These are phyloP conservation scores for Diabrotica virgifera DNA, from an alignment of 1,140 invertebrate species.

Conservation along the genomic window DNA sequence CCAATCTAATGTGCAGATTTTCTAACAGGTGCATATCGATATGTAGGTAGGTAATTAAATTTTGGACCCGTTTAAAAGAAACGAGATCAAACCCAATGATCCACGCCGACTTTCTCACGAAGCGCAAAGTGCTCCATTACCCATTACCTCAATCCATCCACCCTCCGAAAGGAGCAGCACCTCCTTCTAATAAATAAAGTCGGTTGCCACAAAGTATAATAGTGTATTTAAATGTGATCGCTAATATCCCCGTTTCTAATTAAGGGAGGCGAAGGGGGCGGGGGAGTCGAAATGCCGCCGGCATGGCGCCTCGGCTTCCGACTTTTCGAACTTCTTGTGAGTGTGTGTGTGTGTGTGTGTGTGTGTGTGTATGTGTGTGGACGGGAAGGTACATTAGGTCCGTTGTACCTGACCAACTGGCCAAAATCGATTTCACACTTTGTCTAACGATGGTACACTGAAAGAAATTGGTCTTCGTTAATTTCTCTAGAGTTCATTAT, in stretches of 20 bases:
- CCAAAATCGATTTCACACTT: slow-evolving; percentile 35
- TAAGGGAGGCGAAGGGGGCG: slow-evolving; percentile 29
- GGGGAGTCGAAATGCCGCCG: slow-evolving; percentile 28
- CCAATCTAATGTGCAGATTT: no score
- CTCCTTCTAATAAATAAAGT: slow-evolving; percentile 11
- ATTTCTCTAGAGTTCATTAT: no score
- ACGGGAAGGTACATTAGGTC: no score
- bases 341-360: not conserved
- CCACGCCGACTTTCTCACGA: no score
- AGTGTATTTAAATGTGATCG: slow-evolving; percentile 22
- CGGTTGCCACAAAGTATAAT: slow-evolving; percentile 12
- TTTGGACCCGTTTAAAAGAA: no score
- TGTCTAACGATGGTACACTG: slow-evolving; percentile 22
- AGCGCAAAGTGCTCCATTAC: no score
- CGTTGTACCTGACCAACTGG: slow-evolving; percentile 13
- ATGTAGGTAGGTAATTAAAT: no score
- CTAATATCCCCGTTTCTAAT: slow-evolving; percentile 33
- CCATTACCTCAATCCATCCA: not conserved
- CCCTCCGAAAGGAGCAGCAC: not conserved
- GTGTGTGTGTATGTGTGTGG: not conserved
- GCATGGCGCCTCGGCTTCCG: slow-evolving; percentile 36
- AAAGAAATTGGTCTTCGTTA: not conserved
- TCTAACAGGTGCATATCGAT: no score
- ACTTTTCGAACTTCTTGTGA: slow-evolving; percentile 23
- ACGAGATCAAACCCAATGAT: no score